Percentiles rank a stretch among this genome's conserved stretches.
phyloP scores from a whole-genome alignment of 92 coral and sea anemone genomes.

The Metridium senile region DNA sequence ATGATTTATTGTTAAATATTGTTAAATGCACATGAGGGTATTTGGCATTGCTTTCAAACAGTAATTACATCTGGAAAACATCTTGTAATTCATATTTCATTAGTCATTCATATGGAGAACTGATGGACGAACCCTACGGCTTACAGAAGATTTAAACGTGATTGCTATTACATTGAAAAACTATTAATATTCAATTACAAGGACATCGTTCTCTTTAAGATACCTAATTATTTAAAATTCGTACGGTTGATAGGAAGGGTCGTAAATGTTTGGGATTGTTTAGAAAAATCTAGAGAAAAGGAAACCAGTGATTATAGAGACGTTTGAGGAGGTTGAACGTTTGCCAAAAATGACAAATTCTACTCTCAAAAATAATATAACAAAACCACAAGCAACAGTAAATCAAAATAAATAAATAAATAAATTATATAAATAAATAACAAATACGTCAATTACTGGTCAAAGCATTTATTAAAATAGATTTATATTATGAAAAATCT shows the following conservation, averaged over 20 bases:
- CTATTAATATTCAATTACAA: conserved; percentile 23
- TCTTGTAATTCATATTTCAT: neutral
- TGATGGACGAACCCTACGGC: conserved; percentile 15
- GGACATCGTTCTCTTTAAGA: neutral
- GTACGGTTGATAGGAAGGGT: no score
- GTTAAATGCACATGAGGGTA: neutral
- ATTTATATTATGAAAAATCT: no score
- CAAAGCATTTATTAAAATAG: no score
- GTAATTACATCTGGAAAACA: conserved; percentile 24
- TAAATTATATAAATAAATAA: no score
- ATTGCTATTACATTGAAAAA: conserved; percentile 26
- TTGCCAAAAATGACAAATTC: no score
- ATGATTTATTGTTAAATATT: no score
- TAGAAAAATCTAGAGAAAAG: neutral
- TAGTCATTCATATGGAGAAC: conserved; percentile 14
- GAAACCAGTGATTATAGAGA: neutral
- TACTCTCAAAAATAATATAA: no score
- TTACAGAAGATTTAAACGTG: neutral
- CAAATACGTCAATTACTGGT: no score
- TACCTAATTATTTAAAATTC: neutral
- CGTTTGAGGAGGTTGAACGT: no score
- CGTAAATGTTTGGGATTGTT: neutral
- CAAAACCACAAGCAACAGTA: no score
- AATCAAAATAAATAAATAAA: no score
- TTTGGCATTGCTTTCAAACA: conserved; percentile 4